Evolutionary conservation across 2,888 invertebrate genomes (phyloP).

Genomic region (Lycophotia porphyrea): DNA sequence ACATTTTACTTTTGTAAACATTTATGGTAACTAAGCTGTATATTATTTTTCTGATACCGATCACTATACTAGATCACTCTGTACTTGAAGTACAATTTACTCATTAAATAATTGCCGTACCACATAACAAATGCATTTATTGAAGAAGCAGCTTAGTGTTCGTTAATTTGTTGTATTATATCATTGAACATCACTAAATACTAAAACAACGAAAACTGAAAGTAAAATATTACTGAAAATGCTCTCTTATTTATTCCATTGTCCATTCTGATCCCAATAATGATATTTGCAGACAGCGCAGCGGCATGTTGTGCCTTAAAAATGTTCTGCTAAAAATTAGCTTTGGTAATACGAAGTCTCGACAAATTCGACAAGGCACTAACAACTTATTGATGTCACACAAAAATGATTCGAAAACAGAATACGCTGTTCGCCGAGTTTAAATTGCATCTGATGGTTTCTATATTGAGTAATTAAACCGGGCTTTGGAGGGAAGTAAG

Average conservation of each 20-base stretch:
- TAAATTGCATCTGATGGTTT: background rate
- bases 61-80: slow-evolving; percentile 31
- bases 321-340: background rate
- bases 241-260: slow-evolving; percentile 67
- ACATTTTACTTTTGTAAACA: slow-evolving; percentile 51
- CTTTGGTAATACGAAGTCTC: background rate
- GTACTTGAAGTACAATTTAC: slow-evolving; percentile 45
- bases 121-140: slow-evolving; percentile 63
- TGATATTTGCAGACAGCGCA: background rate
- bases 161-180: slow-evolving; percentile 63
- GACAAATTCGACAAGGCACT: background rate
- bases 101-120: slow-evolving; percentile 48
- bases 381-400: background rate
- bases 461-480: background rate
- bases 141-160: slow-evolving; percentile 60
- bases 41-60: slow-evolving; percentile 31
- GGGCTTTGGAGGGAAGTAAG: too few relatives aligned
- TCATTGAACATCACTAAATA: slow-evolving; percentile 70
- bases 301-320: background rate
- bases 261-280: background rate
- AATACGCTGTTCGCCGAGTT: background rate
- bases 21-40: slow-evolving; percentile 54
- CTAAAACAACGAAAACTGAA: slow-evolving; percentile 79
- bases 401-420: too few relatives aligned
- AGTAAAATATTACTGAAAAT: slow-evolving; percentile 77